Conservation (phyloP, 2,888 invertebrate genomes). For the Torymus aiolomorphi region DNA sequence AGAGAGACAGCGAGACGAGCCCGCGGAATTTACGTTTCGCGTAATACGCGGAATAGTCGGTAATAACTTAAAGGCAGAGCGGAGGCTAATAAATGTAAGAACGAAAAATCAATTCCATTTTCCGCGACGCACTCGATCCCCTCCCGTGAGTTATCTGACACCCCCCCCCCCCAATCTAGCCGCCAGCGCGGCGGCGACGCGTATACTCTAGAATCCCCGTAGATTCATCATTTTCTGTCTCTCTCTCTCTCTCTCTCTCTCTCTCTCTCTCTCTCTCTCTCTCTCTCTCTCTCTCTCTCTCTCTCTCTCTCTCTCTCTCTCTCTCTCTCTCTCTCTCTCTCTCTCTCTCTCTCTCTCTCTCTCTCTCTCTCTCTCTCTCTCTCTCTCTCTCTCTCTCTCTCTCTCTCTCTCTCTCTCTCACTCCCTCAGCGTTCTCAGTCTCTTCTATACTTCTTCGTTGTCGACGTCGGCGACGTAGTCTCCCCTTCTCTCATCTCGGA, state of each 20-base stretch:
- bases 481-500: not conserved
- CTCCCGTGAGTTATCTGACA: conserved; percentile 19
- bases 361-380: conserved; percentile 10
- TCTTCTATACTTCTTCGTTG: too few relatives aligned
- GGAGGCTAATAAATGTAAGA: conserved; percentile 48
- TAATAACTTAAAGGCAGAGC: conserved; percentile 41
- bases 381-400: conserved; percentile 4
- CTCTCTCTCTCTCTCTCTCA: conserved; percentile 12
- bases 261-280: conserved; percentile 7
- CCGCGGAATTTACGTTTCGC: conserved; percentile 40
- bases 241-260: conserved; percentile 4
- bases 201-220: not conserved
- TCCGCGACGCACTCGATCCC: not conserved
- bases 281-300: conserved; percentile 10
- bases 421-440: not conserved
- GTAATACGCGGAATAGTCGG: conserved; percentile 42
- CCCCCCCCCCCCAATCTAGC: too few relatives aligned
- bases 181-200: not conserved
- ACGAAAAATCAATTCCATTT: conserved; percentile 54
- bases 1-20: too few relatives aligned
- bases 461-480: not conserved
- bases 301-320: conserved; percentile 4
- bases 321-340: conserved; percentile 11
- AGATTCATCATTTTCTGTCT: conserved; percentile 39
- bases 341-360: conserved; percentile 8